These are phyloP conservation scores for Hyperopisus bebe DNA, from an alignment of 2,113 vertebrate genomes.

Conservation along the genomic window DNA sequence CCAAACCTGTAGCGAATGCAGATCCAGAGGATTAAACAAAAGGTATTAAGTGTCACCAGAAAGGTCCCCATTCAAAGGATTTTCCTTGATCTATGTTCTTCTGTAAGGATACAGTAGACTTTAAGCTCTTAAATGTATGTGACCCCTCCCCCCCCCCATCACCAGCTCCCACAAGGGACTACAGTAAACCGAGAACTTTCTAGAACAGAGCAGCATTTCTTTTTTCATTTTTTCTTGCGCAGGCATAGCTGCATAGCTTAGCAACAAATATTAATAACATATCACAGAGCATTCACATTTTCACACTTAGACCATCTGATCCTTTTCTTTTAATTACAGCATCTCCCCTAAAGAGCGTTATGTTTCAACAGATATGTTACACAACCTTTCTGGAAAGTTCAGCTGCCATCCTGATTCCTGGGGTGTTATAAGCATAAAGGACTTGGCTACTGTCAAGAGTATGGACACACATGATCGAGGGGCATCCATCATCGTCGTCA, in stretches of 20 bases:
- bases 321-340: not conserved
- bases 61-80: not conserved
- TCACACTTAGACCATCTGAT: not conserved
- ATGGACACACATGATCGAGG: not conserved
- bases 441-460: not conserved
- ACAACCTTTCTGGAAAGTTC: not conserved
- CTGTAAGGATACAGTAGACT: not conserved
- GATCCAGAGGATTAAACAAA: not conserved
- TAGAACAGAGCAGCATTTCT: not conserved
- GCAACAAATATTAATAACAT: not conserved
- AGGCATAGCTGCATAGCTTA: not conserved
- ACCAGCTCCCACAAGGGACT: not conserved
- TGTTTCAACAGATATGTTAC: not conserved
- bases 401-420: not conserved
- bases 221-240: not conserved
- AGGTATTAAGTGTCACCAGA: slow-evolving; percentile 6
- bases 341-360: not conserved
- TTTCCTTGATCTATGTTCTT: not conserved
- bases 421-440: not conserved
- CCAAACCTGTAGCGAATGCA: not conserved
- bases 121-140: slow-evolving; percentile 8
- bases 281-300: not conserved
- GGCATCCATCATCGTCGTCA: not conserved
- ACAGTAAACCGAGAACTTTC: not conserved
- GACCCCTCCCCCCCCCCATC: not conserved